Conservation (phyloP, 2,113 vertebrate species). For the Microtus pennsylvanicus region DNA sequence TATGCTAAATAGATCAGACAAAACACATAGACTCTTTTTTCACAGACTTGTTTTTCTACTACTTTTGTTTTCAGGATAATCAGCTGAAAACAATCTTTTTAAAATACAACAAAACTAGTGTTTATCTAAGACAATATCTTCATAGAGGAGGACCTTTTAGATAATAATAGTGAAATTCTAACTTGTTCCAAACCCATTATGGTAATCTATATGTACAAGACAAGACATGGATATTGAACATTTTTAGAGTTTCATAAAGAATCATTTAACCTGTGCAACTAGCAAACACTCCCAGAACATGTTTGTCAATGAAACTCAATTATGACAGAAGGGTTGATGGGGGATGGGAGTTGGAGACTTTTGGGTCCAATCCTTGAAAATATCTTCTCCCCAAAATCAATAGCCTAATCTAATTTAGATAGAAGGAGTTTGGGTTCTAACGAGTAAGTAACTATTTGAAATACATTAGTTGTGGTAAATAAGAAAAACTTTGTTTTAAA, state of each 20-base stretch:
- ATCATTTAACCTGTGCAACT: background rate
- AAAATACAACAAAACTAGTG: conserved; percentile 21
- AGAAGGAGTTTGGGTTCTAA: conserved; percentile 32
- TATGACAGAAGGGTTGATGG: background rate
- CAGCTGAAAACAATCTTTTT: background rate
- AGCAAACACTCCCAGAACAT: background rate
- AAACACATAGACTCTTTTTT: background rate
- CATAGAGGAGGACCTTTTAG: background rate
- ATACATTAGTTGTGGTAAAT: conserved; percentile 30
- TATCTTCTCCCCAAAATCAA: conserved; percentile 41
- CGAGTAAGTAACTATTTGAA: conserved; percentile 55
- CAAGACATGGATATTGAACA: background rate
- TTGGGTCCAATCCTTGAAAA: background rate
- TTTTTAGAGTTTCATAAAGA: conserved; percentile 23
- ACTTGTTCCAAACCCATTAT: conserved; percentile 6
- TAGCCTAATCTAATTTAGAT: background rate
- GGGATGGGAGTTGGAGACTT: background rate
- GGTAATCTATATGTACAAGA: background rate
- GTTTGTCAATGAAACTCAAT: conserved; percentile 24
- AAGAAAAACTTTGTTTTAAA: background rate
- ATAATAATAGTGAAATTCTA: conserved; percentile 8
- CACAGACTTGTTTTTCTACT: background rate
- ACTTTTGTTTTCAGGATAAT: conserved; percentile 35
- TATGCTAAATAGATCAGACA: background rate
- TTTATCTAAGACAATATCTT: background rate